Evolutionary conservation across 2,113 vertebrate genomes (phyloP).

Genomic region (Danionella cerebrum): DNA sequence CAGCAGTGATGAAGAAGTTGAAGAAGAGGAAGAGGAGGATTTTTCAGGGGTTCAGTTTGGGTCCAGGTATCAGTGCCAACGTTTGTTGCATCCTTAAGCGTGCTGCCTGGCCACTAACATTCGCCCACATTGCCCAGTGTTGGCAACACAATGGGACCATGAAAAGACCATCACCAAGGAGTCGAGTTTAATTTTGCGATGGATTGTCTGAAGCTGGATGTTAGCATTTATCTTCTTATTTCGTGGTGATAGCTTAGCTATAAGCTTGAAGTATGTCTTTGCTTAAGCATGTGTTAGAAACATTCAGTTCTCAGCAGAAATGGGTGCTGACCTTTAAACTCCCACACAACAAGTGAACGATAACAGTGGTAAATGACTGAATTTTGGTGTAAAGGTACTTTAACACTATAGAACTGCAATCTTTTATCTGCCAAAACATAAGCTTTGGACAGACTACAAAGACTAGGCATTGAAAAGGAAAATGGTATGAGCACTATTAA

Average conservation of each 20-base stretch:
- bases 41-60: slow-evolving; percentile 96
- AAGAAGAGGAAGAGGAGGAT: slow-evolving; percentile 82
- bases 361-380: background rate
- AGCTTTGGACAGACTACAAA: no score
- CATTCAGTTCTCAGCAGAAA: slow-evolving; percentile 14
- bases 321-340: background rate
- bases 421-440: no score
- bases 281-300: background rate
- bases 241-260: background rate
- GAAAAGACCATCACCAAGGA: background rate
- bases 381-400: no score
- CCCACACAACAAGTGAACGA: background rate
- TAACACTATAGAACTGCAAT: no score
- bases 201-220: background rate
- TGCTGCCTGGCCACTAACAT: slow-evolving; percentile 45
- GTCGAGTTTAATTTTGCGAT: background rate
- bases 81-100: slow-evolving; percentile 58
- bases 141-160: background rate
- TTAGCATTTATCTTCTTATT: background rate
- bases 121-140: background rate
- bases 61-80: slow-evolving; percentile 84
- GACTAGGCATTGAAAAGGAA: no score
- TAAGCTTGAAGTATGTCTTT: background rate
- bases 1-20: slow-evolving; percentile 85
- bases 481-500: no score